Base-by-base conservation (phyloP, 2,888 invertebrate species). In the Drosophila lacicola region DNA sequence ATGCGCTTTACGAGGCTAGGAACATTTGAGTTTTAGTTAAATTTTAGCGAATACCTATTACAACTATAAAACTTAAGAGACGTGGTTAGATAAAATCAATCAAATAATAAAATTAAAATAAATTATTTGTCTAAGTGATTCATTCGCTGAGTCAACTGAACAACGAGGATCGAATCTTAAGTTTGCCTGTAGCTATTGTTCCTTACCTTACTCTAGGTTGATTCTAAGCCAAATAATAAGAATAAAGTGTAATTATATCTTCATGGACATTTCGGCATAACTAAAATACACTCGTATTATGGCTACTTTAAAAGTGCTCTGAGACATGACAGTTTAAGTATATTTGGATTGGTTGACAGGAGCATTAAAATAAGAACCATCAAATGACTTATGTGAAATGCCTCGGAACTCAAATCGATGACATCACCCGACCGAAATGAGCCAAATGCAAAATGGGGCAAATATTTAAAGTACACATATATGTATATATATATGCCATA, bases 401-500 rank as follows among this genome's bases (percentile, higher is more conserved):
- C 49, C 21, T 42, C 53, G 55, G 54, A 54, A 29, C 62, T 60
- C 53, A 74, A 71, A 82, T 70, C 72, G 66, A 78, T 80, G 83
- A 77, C 73, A 80, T 80, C 80, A 82, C 72, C 55, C 58, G 19
- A 44, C 58, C 41, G 56, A 69, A 64, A 67, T 58, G 36, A 70
- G 58, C 71, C 86, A 65, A 61, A 56, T 74, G 81, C 78, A 63
- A 83, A 88, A 72, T 71, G 84, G 78, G 71, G 54, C 80, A 81
- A 60, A 53, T 37, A 39, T 49, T 19, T 49, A 21, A 17, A 17
- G 4, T n/a, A 8, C 2, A 17, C 17, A 17, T 49, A 56, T 42
- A 58, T 33, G 51, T 1, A 17, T 49, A 56, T 44, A 55, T 11
- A n/a, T 19, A 53, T 17, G 34, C 39, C 17, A 73, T 55, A 45